These are phyloP conservation scores for Penaeus japonicus DNA, from an alignment of 1,140 invertebrate genomes.

Conservation along the genomic window DNA sequence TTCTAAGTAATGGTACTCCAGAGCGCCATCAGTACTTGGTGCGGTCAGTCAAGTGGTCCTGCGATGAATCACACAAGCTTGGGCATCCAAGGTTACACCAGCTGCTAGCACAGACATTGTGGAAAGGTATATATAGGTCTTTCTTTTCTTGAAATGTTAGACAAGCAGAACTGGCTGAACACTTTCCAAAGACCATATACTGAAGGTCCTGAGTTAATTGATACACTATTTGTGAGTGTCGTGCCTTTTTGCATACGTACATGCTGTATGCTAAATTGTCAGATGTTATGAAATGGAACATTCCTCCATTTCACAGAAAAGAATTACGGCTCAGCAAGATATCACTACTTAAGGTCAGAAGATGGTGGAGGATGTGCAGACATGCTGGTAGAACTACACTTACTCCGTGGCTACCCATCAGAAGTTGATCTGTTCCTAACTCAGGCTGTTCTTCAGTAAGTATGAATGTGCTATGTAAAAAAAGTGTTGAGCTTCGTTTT, in stretches of 20 bases:
- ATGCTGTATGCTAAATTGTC: too few relatives aligned
- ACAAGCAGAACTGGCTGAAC: too few relatives aligned
- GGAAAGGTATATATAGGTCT: slow-evolving; percentile 72
- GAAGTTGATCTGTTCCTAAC: slow-evolving; percentile 94
- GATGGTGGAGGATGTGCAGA: slow-evolving; percentile 87
- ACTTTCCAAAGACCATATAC: too few relatives aligned
- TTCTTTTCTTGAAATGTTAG: background rate
- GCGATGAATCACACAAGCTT: slow-evolving; percentile 65
- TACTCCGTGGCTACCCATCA: slow-evolving; percentile 78
- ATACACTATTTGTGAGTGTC: too few relatives aligned
- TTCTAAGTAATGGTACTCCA: slow-evolving; percentile 75
- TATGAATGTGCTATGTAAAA: slow-evolving; percentile 48
- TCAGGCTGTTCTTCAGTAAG: slow-evolving; percentile 89
- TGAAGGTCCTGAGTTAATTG: too few relatives aligned
- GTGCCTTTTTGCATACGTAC: too few relatives aligned
- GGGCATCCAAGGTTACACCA: slow-evolving; percentile 77
- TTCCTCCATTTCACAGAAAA: slow-evolving; percentile 74
- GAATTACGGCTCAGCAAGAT: slow-evolving; percentile 79
- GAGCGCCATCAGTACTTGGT: slow-evolving; percentile 83
- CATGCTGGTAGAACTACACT: slow-evolving; percentile 91
- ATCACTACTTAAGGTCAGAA: slow-evolving; percentile 87
- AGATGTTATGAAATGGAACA: background rate
- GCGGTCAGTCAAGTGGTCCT: slow-evolving; percentile 80
- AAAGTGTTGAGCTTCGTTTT: slow-evolving; percentile 18
- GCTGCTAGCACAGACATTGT: slow-evolving; percentile 83